Base-by-base conservation (phyloP, 2,113 vertebrate species). In the Scophthalmus maximus region DNA sequence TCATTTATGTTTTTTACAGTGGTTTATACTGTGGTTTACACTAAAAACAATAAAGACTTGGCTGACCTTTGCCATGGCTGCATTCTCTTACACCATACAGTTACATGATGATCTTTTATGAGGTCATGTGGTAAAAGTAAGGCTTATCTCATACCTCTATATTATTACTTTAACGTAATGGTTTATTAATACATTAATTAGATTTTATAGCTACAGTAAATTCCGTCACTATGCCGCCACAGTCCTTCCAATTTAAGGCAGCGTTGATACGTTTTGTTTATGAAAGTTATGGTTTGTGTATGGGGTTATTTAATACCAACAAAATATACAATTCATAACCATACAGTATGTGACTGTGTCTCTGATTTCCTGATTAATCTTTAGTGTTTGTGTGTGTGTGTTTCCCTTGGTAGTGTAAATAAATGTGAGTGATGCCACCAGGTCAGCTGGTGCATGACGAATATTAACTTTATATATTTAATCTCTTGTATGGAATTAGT, bases 381-480 rank as follows among this genome's bases (percentile, higher is more conserved):
- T n/a, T n/a, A n/a, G n/a, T n/a, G n/a, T n/a, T n/a, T n/a, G n/a
- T n/a, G n/a, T n/a, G n/a, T n/a, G n/a, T n/a, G 3, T 5, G 10
- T 42, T 17, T 53, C 40, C 9, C n/a, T 29, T 8, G 6, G 38
- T 22, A 18, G 20, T 57, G 7, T 44, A 12, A 46, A 32, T 1
- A 50, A 32, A n/a, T 9, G 46, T 53, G 40, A 46, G 63, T 30
- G 29, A 81, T 72, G 36, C n/a, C 68, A 34, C 9, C 29, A 27
- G 65, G 77, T 88, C 70, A 78, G 67, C 73, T 79, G 82, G 38
- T 20, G 3, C 42, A 18, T n/a, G n/a, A n/a, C n/a, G n/a, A n/a
- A n/a, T n/a, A n/a, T n/a, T n/a, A n/a, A n/a, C n/a, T n/a, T n/a
- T n/a, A n/a, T n/a, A n/a, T n/a, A n/a, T n/a, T n/a, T n/a, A n/a